Percentiles rank a stretch among this genome's conserved stretches.
phyloP scores from a whole-genome alignment of 2,797 vertebrate species.

The Mormyrops boulengeri region DNA sequence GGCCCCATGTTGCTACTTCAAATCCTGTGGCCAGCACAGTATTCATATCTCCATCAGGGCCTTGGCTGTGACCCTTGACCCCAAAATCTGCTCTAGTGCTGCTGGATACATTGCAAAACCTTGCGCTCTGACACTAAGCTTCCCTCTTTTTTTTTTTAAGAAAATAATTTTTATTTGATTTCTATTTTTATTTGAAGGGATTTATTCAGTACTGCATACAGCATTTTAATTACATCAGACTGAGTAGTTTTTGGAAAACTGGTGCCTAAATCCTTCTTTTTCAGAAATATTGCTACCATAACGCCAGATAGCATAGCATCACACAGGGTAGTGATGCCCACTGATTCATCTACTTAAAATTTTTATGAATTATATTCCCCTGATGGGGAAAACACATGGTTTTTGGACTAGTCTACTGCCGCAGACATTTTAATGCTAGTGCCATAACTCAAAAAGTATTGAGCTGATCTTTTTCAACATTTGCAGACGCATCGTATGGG shows the following conservation, averaged over 20 bases:
- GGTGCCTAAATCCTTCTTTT: background rate
- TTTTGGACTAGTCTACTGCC: background rate
- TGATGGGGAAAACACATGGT: background rate
- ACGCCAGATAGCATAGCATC: background rate
- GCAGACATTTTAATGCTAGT: background rate
- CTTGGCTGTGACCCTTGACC: background rate
- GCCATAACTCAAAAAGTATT: background rate
- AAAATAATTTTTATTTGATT: background rate
- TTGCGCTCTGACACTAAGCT: background rate
- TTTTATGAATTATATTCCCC: background rate
- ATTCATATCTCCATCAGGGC: background rate
- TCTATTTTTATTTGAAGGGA: background rate
- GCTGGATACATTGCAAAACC: background rate
- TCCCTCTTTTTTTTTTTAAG: background rate
- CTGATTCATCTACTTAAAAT: background rate
- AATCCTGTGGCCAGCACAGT: background rate
- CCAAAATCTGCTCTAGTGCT: background rate
- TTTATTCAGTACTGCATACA: background rate
- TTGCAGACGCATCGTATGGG: background rate
- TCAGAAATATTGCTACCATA: background rate
- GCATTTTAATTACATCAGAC: background rate
- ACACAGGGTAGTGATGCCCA: background rate
- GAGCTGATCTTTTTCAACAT: background rate
- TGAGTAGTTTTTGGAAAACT: background rate
- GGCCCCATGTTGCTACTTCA: background rate